Conservation (phyloP, 2,113 vertebrate species). For the Aspiorhynchus laticeps region DNA sequence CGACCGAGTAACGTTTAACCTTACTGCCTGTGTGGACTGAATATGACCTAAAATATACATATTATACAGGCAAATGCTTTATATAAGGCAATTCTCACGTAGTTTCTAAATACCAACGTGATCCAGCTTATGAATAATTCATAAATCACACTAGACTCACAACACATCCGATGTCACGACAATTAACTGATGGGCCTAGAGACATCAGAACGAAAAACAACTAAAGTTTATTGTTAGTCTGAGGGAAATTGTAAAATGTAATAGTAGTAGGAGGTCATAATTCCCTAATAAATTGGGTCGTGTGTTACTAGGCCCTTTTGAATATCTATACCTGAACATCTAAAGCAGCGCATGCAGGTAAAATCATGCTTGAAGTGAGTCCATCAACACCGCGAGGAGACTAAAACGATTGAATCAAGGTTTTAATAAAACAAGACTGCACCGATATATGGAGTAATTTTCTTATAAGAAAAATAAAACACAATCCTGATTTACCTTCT, state of each 20-base stretch:
- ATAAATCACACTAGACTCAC: constrained; percentile 10
- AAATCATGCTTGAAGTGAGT: constrained; percentile 9
- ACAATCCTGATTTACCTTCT: constrained; percentile 83
- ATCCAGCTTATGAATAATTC: constrained; percentile 24
- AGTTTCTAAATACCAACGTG: constrained; percentile 31
- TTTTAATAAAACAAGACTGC: background rate
- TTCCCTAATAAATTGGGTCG: background rate
- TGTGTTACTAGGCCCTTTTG: constrained; percentile 6
- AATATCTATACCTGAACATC: background rate
- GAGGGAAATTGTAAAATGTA: background rate
- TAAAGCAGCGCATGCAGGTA: background rate
- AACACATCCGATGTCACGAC: constrained; percentile 41
- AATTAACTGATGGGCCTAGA: constrained; percentile 1
- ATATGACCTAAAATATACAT: background rate
- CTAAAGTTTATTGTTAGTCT: background rate
- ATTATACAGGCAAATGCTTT: background rate
- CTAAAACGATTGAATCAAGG: background rate
- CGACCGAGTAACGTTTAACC: background rate
- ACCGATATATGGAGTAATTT: background rate
- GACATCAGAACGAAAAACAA: background rate
- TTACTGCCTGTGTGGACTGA: background rate
- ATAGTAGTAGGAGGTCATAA: background rate
- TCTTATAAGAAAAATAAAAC: background rate
- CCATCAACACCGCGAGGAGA: background rate
- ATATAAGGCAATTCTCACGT: constrained; percentile 14